Conservation (phyloP, 2,888 invertebrate genomes). For the Scaptomyza tumidula region DNA sequence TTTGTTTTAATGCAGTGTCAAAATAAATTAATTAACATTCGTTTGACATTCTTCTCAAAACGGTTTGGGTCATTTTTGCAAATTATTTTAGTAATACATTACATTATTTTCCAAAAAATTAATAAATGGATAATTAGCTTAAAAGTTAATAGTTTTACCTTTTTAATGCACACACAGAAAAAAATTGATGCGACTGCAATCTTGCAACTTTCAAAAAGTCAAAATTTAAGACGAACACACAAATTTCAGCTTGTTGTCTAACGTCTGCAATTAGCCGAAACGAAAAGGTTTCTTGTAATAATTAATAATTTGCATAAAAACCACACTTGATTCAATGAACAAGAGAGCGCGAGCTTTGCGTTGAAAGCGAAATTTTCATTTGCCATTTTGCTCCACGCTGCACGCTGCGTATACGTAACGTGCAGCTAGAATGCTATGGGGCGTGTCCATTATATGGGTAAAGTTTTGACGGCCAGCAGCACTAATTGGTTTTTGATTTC, state of each 20-base stretch:
- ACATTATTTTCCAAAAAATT: too few species aligned
- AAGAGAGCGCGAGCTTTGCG: neutral
- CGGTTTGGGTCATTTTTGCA: neutral
- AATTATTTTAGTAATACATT: too few species aligned
- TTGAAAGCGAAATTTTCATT: constrained; percentile 39
- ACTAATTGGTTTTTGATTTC: constrained; percentile 76
- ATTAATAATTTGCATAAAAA: constrained; percentile 50
- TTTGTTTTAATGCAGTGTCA: constrained; percentile 8
- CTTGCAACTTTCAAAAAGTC: constrained; percentile 11
- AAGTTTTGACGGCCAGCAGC: constrained; percentile 54
- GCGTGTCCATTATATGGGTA: constrained; percentile 48
- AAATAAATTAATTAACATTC: constrained; percentile 22
- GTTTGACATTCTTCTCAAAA: neutral
- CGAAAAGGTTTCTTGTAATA: constrained; percentile 60
- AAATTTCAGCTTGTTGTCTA: constrained; percentile 42
- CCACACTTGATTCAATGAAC: too few species aligned
- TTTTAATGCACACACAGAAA: neutral
- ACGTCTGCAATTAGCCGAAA: constrained; percentile 59
- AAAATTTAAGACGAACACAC: constrained; percentile 2
- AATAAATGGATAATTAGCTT: neutral
- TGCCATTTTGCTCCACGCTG: neutral
- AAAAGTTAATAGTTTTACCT: neutral
- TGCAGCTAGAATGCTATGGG: constrained; percentile 22
- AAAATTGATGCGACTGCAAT: constrained; percentile 5
- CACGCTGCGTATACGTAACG: constrained; percentile 50